phyloP scores from a whole-genome alignment of 1,140 invertebrate genomes.

The Bombus terrestris region DNA sequence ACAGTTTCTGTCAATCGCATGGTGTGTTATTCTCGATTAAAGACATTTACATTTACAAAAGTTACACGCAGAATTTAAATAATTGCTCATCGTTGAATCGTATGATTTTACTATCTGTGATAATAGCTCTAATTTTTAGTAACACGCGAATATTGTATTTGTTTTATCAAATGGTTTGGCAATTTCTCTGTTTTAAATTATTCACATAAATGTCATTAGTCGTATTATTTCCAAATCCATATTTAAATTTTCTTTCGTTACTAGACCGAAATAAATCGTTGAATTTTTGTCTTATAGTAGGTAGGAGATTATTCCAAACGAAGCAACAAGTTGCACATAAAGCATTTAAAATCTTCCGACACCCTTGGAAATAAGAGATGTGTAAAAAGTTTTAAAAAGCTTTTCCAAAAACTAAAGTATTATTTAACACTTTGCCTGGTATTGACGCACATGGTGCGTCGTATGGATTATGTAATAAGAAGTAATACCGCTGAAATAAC shows the following conservation, averaged over 20 bases:
- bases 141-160: neutral
- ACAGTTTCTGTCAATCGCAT: neutral
- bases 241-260: neutral
- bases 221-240: neutral
- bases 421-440: neutral
- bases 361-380: neutral
- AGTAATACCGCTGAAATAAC: no score
- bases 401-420: neutral
- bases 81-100: no score
- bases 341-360: neutral
- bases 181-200: neutral
- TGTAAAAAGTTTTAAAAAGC: neutral
- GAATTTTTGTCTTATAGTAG: neutral
- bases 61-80: neutral
- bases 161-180: neutral
- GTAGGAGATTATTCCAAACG: neutral
- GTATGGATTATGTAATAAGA: no score
- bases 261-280: neutral
- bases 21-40: neutral
- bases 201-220: neutral
- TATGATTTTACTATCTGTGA: no score
- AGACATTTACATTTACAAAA: neutral
- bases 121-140: no score
- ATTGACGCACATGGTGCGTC: no score
- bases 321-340: neutral